Evolutionary conservation across 2,113 vertebrate genomes (phyloP), one percentile per base, ranked within the genome.

Genomic region (Natator depressus): DNA sequence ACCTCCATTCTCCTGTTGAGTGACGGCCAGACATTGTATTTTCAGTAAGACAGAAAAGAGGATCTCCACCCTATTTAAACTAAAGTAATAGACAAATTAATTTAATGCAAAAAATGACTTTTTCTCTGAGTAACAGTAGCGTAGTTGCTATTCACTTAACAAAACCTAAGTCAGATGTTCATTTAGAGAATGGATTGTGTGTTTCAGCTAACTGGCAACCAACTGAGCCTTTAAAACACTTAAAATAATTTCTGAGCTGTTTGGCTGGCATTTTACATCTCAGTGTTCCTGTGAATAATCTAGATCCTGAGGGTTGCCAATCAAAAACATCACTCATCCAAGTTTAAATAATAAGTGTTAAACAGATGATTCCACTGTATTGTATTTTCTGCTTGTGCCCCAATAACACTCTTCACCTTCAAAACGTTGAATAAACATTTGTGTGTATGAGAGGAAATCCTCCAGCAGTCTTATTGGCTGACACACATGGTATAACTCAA

Each of bases 51-150:
- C 76, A 93, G 88, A 86, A 95, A 92, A 72, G 85, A 88, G 82
- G 87, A 80, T 11, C 62, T n/a, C 91, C 53, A 10, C 92, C 96
- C 95, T 85, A 35, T 89, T 90, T 88, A 53, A 97, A 89, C 69
- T 88, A 46, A 94, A 93, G 62, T 65, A 91, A 89, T 53, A 93
- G 80, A 86, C 76, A 50, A 86, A 31, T 89, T 49, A 82, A 57
- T 46, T 51, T 49, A n/a, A 11, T 86, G 85, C 62, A 75, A 76
- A 87, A 88, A 80, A 46, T 93, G 54, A 46, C n/a, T 69, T 65
- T 42, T 42, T 62, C 53, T 62, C 35, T 13, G 38, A 50, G 12
- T 75, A 76, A 81, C 24, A 20, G 57, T 38, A 82, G 24, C 8
- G 72, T 8, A 79, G 19, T 20, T 51, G 27, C 90, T 25, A 24